Conservation (phyloP, 2,888 invertebrate species). For the Argynnis bischoffii region DNA sequence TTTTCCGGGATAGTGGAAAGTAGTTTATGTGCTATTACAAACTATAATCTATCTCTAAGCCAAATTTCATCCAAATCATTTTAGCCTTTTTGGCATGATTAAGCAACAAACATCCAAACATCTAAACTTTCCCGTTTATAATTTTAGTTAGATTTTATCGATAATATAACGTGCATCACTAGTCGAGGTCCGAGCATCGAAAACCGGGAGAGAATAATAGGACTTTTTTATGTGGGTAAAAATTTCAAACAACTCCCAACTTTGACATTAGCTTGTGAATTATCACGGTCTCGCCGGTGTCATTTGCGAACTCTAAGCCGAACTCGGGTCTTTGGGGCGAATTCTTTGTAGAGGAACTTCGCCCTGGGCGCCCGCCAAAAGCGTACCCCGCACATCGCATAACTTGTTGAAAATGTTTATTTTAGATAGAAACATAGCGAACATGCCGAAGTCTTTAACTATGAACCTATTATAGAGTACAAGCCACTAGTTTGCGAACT, state of each 20-base stretch:
- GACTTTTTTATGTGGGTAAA: constrained; percentile 67
- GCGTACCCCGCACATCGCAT: constrained; percentile 41
- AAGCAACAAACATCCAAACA: no score
- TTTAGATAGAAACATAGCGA: constrained; percentile 37
- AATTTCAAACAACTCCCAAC: constrained; percentile 74
- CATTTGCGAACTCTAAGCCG: constrained; percentile 73
- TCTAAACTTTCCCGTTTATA: no score
- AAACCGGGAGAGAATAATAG: constrained; percentile 61
- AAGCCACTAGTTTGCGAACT: constrained; percentile 16
- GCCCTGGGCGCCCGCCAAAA: constrained; percentile 54
- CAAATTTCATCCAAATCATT: no score
- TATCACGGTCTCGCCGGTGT: constrained; percentile 77
- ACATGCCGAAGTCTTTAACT: constrained; percentile 33
- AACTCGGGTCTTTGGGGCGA: constrained; percentile 59
- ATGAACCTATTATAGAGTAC: constrained; percentile 23
- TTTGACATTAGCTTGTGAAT: constrained; percentile 78
- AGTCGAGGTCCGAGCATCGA: constrained; percentile 51
- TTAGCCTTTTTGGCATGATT: no score
- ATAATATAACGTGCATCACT: constrained; percentile 46
- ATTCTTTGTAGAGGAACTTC: constrained; percentile 51
- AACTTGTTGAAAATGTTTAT: constrained; percentile 53
- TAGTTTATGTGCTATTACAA: no score
- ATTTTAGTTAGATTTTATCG: neutral
- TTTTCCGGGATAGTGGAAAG: no score
- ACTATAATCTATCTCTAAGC: no score